Evolutionary conservation across 2,888 invertebrate species (phyloP).

Genomic region (Frankliniella intonsa): DNA sequence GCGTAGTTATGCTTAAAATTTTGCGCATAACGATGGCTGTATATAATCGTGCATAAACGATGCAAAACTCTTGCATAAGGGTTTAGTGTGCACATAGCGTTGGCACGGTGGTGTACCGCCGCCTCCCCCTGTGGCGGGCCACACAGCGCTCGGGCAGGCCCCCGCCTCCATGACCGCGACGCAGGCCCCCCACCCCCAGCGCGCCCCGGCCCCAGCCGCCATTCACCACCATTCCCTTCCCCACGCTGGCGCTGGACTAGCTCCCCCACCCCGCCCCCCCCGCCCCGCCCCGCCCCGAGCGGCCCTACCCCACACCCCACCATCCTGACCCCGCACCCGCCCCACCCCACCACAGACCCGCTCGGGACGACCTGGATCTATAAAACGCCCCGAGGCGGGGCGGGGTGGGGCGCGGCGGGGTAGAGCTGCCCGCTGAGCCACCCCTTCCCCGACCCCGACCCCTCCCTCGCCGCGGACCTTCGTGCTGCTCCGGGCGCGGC

Average conservation of each 20-base stretch:
- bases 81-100: no score
- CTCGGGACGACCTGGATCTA: constrained; percentile 6
- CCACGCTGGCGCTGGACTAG: not conserved
- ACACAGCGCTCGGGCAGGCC: not conserved
- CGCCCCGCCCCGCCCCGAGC: not conserved
- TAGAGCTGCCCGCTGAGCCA: not conserved
- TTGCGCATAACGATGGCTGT: no score
- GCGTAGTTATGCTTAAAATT: no score
- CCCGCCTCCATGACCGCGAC: constrained; percentile 5
- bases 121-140: not conserved
- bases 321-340: not conserved
- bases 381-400: not conserved
- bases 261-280: not conserved
- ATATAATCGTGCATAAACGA: no score
- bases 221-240: constrained; percentile 23
- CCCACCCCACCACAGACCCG: not conserved
- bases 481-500: not conserved
- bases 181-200: not conserved
- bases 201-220: not conserved
- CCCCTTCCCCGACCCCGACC: not conserved
- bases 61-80: no score
- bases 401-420: not conserved
- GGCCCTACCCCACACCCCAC: no score
- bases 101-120: no score
- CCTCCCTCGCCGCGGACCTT: not conserved